Evolutionary conservation across 1,140 invertebrate genomes (phyloP).

Genomic region (Drosophila punjabiensis): DNA sequence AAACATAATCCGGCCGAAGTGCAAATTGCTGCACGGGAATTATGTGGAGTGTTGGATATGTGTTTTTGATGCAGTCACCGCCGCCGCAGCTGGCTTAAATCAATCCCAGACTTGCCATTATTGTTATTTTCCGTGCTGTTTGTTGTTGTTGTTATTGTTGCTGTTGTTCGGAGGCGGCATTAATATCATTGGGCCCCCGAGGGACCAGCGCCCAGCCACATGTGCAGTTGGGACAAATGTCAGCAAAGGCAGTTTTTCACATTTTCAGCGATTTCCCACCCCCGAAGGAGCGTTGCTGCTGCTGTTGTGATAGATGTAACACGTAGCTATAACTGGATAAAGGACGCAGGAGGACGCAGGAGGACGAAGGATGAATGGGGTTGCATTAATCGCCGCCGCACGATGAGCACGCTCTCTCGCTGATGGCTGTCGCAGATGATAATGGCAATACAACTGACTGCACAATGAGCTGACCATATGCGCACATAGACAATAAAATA

Average conservation of each 20-base stretch:
- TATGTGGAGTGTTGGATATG: constrained; percentile 17
- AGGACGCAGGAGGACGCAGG: constrained; percentile 10
- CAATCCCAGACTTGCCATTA: constrained; percentile 34
- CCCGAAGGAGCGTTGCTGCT: neutral
- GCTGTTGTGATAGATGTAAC: constrained; percentile 45
- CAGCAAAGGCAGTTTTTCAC: constrained; percentile 41
- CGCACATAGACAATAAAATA: constrained; percentile 74
- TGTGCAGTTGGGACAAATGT: constrained; percentile 48
- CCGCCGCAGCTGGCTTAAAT: constrained; percentile 37
- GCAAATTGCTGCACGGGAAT: constrained; percentile 29
- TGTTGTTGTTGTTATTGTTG: neutral
- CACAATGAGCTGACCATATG: constrained; percentile 75
- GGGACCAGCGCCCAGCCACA: constrained; percentile 32
- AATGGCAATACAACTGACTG: constrained; percentile 49
- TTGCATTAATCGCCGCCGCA: constrained; percentile 68
- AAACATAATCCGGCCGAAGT: constrained; percentile 31
- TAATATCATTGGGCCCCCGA: constrained; percentile 35
- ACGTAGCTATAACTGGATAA: constrained; percentile 42
- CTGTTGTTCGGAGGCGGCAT: constrained; percentile 20
- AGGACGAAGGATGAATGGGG: constrained; percentile 14
- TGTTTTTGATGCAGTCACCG: constrained; percentile 36
- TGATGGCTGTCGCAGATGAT: constrained; percentile 67
- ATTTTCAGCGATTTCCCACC: constrained; percentile 38
- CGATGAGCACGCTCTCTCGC: constrained; percentile 64
- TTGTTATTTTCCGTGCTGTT: constrained; percentile 6